Conservation (phyloP, 2,113 vertebrate genomes). For the Gasterosteus nipponicus region DNA sequence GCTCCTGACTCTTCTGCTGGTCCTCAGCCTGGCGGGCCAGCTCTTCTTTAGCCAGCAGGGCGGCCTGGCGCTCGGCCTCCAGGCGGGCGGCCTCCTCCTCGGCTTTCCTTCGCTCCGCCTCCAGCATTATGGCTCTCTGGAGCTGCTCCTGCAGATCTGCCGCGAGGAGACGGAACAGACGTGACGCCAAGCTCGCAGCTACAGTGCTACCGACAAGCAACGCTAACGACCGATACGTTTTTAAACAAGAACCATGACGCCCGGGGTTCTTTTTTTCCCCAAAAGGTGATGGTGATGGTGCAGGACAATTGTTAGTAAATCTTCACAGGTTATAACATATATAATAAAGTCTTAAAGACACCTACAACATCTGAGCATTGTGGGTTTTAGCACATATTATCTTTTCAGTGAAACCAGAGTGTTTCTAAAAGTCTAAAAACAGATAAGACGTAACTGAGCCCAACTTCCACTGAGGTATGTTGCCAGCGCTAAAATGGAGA, state of each 20-base stretch:
- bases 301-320: not conserved
- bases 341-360: not conserved
- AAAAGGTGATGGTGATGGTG: not conserved
- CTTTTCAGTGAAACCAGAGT: not conserved
- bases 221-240: too few species aligned
- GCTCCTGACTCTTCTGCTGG: conserved; percentile 92
- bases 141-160: conserved; percentile 92
- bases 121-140: conserved; percentile 86
- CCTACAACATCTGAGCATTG: not conserved
- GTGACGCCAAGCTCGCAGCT: not conserved
- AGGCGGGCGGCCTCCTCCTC: conserved; percentile 89
- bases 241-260: not conserved
- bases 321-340: not conserved
- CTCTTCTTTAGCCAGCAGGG: conserved; percentile 92
- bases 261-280: not conserved
- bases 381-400: not conserved
- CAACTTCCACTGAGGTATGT: not conserved
- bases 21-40: conserved; percentile 86
- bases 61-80: conserved; percentile 89
- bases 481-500: not conserved
- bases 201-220: not conserved
- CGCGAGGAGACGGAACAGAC: not conserved
- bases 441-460: not conserved
- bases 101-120: conserved; percentile 87
- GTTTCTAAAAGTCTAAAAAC: not conserved